A percentile compares a stretch with the other conserved stretches of the same genome.
Conservation (phyloP, 2,888 invertebrate genomes). For the Icerya purchasi region DNA sequence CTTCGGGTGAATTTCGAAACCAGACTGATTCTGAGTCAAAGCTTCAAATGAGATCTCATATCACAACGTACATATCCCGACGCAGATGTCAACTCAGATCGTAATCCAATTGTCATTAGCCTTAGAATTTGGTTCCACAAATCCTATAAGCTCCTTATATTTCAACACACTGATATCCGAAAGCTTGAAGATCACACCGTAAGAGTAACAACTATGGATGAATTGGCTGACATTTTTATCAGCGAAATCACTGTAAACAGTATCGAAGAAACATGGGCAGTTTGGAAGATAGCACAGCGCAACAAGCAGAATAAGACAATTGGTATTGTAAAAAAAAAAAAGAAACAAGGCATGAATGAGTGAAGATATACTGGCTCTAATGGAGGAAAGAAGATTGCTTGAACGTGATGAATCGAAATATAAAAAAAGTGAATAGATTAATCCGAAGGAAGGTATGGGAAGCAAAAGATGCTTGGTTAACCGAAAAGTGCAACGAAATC, state of each 20-base stretch:
- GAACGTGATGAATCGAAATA: background rate
- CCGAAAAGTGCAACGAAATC: background rate
- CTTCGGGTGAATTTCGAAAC: background rate
- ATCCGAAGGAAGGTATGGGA: background rate
- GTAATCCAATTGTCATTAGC: background rate
- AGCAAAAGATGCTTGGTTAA: background rate
- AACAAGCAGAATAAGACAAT: background rate
- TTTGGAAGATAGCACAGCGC: background rate
- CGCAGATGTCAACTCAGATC: background rate
- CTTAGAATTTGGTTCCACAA: background rate
- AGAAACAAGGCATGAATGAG: background rate
- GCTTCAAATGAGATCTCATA: background rate
- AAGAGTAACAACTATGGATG: background rate
- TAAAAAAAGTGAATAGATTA: background rate
- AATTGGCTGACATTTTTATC: background rate
- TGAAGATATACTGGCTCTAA: background rate
- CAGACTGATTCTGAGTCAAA: background rate
- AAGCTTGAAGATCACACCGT: background rate
- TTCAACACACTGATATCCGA: too few relatives aligned
- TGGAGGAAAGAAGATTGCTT: background rate
- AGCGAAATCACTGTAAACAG: background rate
- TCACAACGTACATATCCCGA: background rate
- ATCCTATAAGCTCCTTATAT: too few relatives aligned
- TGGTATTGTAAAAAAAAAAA: background rate
- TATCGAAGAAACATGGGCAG: background rate